phyloP scores from a whole-genome alignment of 2,113 vertebrate species.

The Poecile atricapillus region DNA sequence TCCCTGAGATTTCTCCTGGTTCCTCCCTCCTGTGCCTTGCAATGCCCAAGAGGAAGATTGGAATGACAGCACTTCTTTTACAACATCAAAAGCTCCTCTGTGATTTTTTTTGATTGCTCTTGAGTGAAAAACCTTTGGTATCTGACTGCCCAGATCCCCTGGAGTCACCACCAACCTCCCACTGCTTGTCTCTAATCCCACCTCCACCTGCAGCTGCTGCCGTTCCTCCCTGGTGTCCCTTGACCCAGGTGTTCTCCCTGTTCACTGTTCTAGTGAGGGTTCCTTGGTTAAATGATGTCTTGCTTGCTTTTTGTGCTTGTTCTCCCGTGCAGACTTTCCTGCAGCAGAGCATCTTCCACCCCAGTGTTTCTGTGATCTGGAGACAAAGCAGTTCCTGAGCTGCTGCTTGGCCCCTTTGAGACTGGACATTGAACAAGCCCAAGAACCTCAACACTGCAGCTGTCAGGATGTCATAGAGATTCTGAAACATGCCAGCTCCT shows the following conservation, averaged over 20 bases:
- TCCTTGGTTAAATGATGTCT: neutral
- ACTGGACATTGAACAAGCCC: neutral
- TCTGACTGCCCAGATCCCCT: fast-evolving
- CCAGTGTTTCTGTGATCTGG: neutral
- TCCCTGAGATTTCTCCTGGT: neutral
- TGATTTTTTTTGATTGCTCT: fast-evolving
- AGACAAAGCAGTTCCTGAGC: neutral
- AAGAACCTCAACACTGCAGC: neutral
- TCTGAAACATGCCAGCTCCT: neutral
- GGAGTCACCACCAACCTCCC: neutral
- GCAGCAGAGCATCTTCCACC: neutral
- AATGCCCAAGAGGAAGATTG: fast-evolving
- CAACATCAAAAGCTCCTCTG: fast-evolving
- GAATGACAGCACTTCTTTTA: neutral
- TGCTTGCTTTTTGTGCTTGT: neutral
- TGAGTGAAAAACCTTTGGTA: neutral
- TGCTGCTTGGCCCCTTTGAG: neutral
- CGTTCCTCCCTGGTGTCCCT: fast-evolving
- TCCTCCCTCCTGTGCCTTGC: neutral
- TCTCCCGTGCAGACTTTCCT: neutral
- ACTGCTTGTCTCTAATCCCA: too few relatives aligned
- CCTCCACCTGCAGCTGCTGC: fast-evolving
- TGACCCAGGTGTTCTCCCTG: neutral
- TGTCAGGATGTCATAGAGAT: neutral
- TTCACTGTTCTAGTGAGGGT: neutral